phyloP scores from a whole-genome alignment of 2,888 invertebrate species.

The Spisula solida region DNA sequence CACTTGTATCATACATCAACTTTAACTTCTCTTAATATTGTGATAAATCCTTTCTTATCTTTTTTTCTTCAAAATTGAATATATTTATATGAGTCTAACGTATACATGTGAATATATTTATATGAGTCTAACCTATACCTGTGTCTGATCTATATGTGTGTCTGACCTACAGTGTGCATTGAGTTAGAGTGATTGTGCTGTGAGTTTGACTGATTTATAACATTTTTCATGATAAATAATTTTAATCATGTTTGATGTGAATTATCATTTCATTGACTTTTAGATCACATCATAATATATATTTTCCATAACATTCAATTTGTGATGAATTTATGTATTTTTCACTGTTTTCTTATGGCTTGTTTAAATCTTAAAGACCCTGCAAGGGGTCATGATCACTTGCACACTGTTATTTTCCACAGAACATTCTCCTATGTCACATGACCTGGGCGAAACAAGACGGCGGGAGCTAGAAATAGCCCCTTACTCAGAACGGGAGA shows the following conservation, averaged over 20 bases:
- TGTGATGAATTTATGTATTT: neutral
- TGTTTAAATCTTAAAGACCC: constrained; percentile 44
- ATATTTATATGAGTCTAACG: too few species aligned
- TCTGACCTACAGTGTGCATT: neutral
- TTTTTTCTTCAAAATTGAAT: too few species aligned
- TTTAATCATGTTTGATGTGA: neutral
- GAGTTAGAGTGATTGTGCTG: neutral
- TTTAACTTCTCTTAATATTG: too few species aligned
- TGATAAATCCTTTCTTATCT: too few species aligned
- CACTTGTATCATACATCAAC: too few species aligned
- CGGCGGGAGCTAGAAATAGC: constrained; percentile 64
- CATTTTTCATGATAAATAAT: neutral
- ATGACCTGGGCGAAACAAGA: constrained; percentile 53
- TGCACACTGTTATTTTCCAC: constrained; percentile 67
- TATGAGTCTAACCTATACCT: neutral
- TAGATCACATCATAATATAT: neutral
- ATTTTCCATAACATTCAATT: neutral
- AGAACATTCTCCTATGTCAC: constrained; percentile 64
- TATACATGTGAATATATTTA: too few species aligned
- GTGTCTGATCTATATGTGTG: neutral
- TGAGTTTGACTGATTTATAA: neutral
- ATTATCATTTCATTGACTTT: neutral
- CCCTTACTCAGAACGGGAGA: constrained; percentile 60
- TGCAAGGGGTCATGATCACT: constrained; percentile 62
- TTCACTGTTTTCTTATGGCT: neutral